Conservation (phyloP, 2,113 vertebrate genomes). For the Cisticola juncidis region DNA sequence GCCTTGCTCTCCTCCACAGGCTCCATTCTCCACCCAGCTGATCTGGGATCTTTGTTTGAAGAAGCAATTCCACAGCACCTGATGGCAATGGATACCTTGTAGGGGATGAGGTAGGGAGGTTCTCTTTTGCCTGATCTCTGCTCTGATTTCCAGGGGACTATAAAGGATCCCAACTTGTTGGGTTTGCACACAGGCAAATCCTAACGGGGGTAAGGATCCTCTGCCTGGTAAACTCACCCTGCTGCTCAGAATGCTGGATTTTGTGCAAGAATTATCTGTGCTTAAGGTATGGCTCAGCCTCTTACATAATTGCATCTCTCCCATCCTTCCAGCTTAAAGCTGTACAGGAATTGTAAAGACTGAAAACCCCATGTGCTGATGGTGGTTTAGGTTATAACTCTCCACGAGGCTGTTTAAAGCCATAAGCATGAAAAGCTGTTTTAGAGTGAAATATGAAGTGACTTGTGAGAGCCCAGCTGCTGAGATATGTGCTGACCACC, state of each 20-base stretch:
- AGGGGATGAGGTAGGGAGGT: constrained; percentile 25
- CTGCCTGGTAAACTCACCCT: not conserved
- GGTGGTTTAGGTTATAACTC: not conserved
- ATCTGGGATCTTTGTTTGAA: not conserved
- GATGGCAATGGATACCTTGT: not conserved
- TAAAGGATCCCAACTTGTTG: not conserved
- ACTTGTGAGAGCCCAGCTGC: not conserved
- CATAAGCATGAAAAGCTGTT: not conserved
- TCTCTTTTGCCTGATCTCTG: not conserved
- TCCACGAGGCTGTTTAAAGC: not conserved
- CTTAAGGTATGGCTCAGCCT: not conserved
- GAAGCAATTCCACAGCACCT: not conserved
- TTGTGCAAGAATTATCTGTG: not conserved
- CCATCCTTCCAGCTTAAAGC: not conserved
- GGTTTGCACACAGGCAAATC: not conserved
- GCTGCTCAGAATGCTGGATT: not conserved
- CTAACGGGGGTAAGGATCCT: not conserved
- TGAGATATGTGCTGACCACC: not conserved
- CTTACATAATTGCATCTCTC: not conserved
- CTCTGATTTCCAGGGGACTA: not conserved
- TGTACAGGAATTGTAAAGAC: not conserved
- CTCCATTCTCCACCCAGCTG: not conserved
- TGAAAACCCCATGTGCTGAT: not conserved
- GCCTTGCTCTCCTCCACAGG: not conserved
- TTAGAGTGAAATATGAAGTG: not conserved